Evolutionary conservation across 2,888 invertebrate genomes (phyloP).

Genomic region (Teleogryllus oceanicus): DNA sequence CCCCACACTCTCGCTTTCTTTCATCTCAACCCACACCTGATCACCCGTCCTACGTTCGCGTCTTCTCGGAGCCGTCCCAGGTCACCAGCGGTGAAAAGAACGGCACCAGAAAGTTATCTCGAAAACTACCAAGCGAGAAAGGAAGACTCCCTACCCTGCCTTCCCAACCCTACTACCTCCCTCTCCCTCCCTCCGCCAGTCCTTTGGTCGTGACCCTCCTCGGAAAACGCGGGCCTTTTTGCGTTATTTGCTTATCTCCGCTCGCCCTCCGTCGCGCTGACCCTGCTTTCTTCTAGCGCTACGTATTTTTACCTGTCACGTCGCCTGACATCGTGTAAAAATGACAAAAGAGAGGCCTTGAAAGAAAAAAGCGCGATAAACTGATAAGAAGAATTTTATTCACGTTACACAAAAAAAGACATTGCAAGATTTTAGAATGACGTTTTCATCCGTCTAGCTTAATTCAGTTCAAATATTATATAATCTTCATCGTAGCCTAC

Average conservation of each 20-base stretch:
- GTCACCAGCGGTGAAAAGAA: no score
- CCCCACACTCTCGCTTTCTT: no score
- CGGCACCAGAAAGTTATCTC: no score
- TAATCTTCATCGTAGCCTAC: no score
- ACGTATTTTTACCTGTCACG: not conserved
- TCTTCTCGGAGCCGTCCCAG: no score
- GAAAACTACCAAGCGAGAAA: no score
- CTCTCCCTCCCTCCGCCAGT: not conserved
- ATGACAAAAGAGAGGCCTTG: not conserved
- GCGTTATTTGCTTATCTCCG: not conserved
- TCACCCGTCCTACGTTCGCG: no score
- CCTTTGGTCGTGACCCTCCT: not conserved
- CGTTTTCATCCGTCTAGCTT: not conserved
- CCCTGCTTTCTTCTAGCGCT: not conserved
- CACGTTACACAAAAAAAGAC: not conserved
- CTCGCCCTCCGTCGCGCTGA: not conserved
- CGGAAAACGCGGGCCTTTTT: not conserved
- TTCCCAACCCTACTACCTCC: not conserved
- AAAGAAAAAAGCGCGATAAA: not conserved
- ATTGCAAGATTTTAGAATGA: not conserved
- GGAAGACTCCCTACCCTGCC: no score
- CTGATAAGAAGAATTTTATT: constrained; percentile 18
- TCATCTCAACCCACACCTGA: no score
- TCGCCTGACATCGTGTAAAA: not conserved
- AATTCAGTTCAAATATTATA: no score